Percentiles rank a stretch among this genome's conserved stretches.
Conservation (phyloP, 2,797 vertebrate species). For the Eidolon dupreanum region DNA sequence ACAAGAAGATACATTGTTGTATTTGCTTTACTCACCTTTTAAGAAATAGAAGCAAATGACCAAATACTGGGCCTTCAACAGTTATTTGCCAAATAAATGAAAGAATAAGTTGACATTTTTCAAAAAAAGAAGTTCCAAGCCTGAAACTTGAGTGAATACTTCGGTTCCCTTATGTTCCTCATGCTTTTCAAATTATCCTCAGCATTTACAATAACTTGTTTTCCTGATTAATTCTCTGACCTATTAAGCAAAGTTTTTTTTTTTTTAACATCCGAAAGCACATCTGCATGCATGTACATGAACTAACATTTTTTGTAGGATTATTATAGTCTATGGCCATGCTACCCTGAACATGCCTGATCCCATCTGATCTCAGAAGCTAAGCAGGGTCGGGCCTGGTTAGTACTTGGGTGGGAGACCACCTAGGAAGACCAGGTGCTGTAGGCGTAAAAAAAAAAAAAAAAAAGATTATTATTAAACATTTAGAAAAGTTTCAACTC, state of each 20-base stretch:
- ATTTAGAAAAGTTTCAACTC: slow-evolving; percentile 12
- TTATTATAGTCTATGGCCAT: background rate
- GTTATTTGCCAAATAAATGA: slow-evolving; percentile 10
- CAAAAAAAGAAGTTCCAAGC: background rate
- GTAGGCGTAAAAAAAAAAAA: too few relatives aligned
- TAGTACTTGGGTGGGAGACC: too few relatives aligned
- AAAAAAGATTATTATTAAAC: slow-evolving; percentile 1
- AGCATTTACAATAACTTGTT: background rate
- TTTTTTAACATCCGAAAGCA: background rate
- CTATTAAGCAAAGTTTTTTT: background rate
- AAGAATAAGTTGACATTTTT: slow-evolving; percentile 6
- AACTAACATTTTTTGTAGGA: slow-evolving; percentile 5
- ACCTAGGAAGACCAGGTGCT: too few relatives aligned
- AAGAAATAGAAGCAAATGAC: background rate
- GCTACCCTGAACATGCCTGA: too few relatives aligned
- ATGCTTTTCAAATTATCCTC: background rate
- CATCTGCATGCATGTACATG: background rate
- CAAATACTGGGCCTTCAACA: background rate
- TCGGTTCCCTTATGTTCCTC: background rate
- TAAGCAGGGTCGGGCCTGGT: too few relatives aligned
- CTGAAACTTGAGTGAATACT: background rate
- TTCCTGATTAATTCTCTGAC: slow-evolving; percentile 19
- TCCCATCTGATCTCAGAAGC: too few relatives aligned
- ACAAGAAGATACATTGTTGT: background rate
- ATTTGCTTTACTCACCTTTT: slow-evolving; percentile 8